phyloP scores from a whole-genome alignment of 2,113 vertebrate species.

The Peucedramus taeniatus region DNA sequence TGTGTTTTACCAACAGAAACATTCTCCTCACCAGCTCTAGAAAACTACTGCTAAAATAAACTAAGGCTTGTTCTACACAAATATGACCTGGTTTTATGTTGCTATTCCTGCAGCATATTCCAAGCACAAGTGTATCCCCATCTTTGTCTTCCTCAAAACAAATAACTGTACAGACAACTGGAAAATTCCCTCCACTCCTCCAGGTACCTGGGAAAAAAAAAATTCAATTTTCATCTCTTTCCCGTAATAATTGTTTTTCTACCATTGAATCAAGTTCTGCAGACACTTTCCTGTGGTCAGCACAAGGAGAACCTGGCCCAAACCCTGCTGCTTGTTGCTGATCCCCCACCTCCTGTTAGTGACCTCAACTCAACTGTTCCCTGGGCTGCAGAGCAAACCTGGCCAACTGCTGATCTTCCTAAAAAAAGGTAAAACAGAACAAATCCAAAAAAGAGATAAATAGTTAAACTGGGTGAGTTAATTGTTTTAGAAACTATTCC shows the following conservation, averaged over 20 bases:
- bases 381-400: background rate
- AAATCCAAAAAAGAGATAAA: background rate
- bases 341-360: background rate
- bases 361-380: background rate
- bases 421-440: background rate
- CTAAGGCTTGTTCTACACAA: background rate
- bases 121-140: background rate
- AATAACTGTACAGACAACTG: background rate
- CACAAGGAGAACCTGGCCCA: background rate
- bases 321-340: background rate
- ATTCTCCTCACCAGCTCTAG: background rate
- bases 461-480: background rate
- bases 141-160: background rate
- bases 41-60: background rate
- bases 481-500: background rate
- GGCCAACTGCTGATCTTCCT: background rate
- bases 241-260: background rate
- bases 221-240: background rate
- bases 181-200: background rate
- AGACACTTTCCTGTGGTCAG: background rate
- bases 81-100: background rate
- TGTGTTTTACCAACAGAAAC: background rate
- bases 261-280: background rate
- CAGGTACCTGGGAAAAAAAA: background rate
- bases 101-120: background rate